A percentile compares a stretch with the other conserved stretches of the same genome.
Evolutionary conservation across 2,797 vertebrate genomes (phyloP).

Genomic region (Loris lydekkerianus): DNA sequence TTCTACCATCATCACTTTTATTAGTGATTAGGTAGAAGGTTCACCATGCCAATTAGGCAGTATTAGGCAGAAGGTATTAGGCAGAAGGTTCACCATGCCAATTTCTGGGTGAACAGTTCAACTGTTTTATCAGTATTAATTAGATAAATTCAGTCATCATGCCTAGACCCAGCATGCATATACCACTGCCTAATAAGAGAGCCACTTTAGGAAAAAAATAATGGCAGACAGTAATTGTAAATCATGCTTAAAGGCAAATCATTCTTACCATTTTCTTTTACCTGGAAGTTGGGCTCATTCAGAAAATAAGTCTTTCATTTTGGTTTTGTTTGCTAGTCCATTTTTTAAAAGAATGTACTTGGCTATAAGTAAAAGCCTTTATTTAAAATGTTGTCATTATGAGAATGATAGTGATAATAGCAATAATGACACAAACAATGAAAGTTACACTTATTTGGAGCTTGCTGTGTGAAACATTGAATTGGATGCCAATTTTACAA

Average conservation of each 20-base stretch:
- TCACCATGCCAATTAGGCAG: no score
- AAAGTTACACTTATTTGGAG: background rate
- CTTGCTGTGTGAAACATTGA: background rate
- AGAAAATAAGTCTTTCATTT: background rate
- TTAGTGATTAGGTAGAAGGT: background rate
- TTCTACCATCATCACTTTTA: background rate
- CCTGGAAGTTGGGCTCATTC: background rate
- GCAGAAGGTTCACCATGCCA: background rate
- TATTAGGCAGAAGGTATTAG: background rate
- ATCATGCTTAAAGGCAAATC: background rate
- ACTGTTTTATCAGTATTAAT: background rate
- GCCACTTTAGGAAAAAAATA: background rate
- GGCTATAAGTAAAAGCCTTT: background rate
- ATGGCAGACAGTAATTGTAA: background rate
- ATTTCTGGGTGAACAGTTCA: background rate
- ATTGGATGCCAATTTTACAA: background rate
- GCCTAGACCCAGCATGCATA: background rate
- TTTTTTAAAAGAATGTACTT: conserved; percentile 11
- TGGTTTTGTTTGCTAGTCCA: background rate
- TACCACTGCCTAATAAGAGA: background rate
- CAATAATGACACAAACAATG: background rate
- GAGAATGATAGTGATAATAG: background rate
- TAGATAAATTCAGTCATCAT: background rate
- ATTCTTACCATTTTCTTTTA: background rate
- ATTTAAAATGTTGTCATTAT: background rate